A percentile compares a stretch with the other conserved stretches of the same genome.
Evolutionary conservation across 1,140 invertebrate genomes (phyloP).

Genomic region (Macrobrachium nipponense): DNA sequence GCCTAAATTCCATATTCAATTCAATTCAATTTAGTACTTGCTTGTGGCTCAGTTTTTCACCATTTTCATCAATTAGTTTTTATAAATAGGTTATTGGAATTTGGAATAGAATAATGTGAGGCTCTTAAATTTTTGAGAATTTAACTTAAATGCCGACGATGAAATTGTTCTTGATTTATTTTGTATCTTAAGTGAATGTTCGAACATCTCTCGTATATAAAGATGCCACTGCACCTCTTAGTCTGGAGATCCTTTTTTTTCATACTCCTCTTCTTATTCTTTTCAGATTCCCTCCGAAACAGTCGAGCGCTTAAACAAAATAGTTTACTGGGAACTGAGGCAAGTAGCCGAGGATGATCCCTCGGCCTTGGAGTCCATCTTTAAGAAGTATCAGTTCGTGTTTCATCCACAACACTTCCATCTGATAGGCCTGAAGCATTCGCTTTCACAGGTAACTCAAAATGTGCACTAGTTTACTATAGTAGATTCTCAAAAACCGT

Average conservation of each 20-base stretch:
- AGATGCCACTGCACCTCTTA: neutral
- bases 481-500: too few relatives aligned
- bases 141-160: too few relatives aligned
- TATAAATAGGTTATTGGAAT: too few relatives aligned
- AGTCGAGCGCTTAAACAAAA: conserved; percentile 59
- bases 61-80: too few relatives aligned
- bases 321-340: conserved; percentile 55
- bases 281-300: conserved; percentile 37
- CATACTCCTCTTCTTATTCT: too few relatives aligned
- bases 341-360: conserved; percentile 41
- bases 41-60: too few relatives aligned
- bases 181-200: neutral
- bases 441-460: conserved; percentile 54
- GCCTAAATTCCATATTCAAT: too few relatives aligned
- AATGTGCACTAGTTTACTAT: too few relatives aligned
- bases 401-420: conserved; percentile 63
- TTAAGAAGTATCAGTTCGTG: conserved; percentile 60
- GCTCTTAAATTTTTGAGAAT: too few relatives aligned
- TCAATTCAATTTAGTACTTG: too few relatives aligned
- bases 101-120: too few relatives aligned
- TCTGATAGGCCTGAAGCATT: conserved; percentile 59
- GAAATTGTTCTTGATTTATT: neutral
- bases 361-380: conserved; percentile 41
- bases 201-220: neutral
- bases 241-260: too few relatives aligned